Conservation (phyloP, 2,797 vertebrate genomes). For the Pantherophis alleghaniensis region DNA sequence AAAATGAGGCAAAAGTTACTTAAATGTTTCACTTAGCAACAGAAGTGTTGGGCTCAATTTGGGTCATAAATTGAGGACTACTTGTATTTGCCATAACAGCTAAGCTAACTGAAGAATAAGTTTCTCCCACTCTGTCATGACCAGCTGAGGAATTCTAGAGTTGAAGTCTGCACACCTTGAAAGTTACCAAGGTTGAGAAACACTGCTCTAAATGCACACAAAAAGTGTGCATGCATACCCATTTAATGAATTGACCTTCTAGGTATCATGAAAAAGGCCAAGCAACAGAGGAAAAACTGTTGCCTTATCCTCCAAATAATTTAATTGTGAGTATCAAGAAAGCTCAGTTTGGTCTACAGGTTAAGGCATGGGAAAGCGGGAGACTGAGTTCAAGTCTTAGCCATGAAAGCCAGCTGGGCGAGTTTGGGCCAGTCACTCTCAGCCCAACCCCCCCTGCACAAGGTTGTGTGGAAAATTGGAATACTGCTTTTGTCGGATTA, state of each 20-base stretch:
- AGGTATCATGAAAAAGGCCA: not conserved
- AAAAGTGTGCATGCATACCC: not conserved
- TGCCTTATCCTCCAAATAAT: not conserved
- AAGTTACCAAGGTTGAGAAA: no score
- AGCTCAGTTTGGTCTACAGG: not conserved
- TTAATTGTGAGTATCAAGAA: not conserved
- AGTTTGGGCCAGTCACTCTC: not conserved
- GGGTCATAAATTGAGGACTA: no score
- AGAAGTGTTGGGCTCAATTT: no score
- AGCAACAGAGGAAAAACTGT: not conserved
- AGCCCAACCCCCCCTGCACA: accelerated
- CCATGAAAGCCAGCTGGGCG: not conserved
- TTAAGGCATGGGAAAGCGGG: not conserved
- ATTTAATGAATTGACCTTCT: not conserved
- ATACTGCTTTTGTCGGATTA: not conserved
- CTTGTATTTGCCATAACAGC: not conserved
- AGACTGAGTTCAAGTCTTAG: not conserved
- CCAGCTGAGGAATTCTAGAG: no score
- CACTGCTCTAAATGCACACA: no score
- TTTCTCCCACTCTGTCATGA: not conserved
- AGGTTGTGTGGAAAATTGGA: not conserved
- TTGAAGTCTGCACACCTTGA: no score
- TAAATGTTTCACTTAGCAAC: no score
- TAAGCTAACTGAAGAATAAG: not conserved
- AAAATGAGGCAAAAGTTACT: no score